Percentiles rank a stretch among this genome's conserved stretches.
These are phyloP conservation scores for Bimastos eiseni DNA, from an alignment of 2,888 invertebrate species.

Conservation along the genomic window DNA sequence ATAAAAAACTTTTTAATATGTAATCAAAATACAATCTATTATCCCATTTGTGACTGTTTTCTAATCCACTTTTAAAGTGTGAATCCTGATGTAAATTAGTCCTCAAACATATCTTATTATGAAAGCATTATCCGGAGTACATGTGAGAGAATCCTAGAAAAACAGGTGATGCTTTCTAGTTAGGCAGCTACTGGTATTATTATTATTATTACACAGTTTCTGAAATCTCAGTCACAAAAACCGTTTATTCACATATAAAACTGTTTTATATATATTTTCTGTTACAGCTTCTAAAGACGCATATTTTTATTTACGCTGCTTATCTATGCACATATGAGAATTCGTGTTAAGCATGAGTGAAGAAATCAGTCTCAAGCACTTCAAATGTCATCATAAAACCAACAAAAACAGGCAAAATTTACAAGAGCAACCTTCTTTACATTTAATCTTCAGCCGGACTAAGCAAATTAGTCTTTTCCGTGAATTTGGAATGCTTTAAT, in stretches of 20 bases:
- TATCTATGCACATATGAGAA: background rate
- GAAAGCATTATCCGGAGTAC: background rate
- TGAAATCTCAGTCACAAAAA: background rate
- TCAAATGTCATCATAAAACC: background rate
- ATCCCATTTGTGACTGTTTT: background rate
- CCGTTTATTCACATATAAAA: background rate
- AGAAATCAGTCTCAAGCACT: background rate
- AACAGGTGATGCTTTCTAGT: background rate
- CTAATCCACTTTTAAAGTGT: background rate
- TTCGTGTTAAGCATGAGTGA: background rate
- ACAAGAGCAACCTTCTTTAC: background rate
- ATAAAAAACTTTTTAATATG: too few relatives aligned
- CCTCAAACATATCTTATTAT: background rate
- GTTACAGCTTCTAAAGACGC: background rate
- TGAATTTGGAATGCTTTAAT: conserved; percentile 29
- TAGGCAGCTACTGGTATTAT: background rate
- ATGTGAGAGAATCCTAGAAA: background rate
- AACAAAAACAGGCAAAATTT: background rate
- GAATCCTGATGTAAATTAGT: background rate
- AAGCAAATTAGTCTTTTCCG: conserved; percentile 34
- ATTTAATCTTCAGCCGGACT: conserved; percentile 19
- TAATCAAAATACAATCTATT: background rate
- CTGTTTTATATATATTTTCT: background rate
- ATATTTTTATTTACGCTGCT: background rate
- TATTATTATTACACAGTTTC: background rate